These are phyloP conservation scores for Leptoteleia sp. DNA, from an alignment of 1,140 invertebrate species.

Conservation along the genomic window DNA sequence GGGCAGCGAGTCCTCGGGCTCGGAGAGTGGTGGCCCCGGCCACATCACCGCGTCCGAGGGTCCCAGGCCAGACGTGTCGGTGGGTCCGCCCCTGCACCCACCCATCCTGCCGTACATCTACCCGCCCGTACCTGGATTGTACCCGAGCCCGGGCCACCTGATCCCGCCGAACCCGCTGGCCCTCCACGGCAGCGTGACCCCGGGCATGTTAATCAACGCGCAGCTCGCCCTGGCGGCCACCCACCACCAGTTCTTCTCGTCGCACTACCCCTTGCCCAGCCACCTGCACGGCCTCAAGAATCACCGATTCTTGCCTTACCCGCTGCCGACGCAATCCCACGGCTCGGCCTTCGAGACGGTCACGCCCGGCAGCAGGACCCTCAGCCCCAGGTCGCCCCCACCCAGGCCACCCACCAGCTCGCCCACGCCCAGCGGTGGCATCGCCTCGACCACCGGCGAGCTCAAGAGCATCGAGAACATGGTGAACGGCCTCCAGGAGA, in stretches of 20 bases:
- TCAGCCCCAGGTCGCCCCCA: slow-evolving; percentile 86
- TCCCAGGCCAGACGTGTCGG: slow-evolving; percentile 91
- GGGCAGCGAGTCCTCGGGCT: slow-evolving; percentile 80
- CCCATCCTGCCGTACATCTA: slow-evolving; percentile 94
- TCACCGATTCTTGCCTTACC: slow-evolving; percentile 92
- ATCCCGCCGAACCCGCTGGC: slow-evolving; percentile 85
- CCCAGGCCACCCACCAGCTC: slow-evolving; percentile 82
- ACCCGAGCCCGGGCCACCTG: slow-evolving; percentile 86
- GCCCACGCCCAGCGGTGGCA: slow-evolving; percentile 82
- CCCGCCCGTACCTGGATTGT: slow-evolving; percentile 88
- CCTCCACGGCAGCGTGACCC: slow-evolving; percentile 85
- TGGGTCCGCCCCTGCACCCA: slow-evolving; percentile 93
- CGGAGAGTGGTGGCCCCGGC: slow-evolving; percentile 78
- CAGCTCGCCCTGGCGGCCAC: slow-evolving; percentile 89
- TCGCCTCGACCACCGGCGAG: slow-evolving; percentile 84
- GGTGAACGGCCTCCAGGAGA: slow-evolving; percentile 95
- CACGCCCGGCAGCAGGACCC: slow-evolving; percentile 85
- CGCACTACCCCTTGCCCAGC: slow-evolving; percentile 83
- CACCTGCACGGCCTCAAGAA: slow-evolving; percentile 82
- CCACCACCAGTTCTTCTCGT: slow-evolving; percentile 87
- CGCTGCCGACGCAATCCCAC: slow-evolving; percentile 85
- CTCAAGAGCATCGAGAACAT: slow-evolving; percentile 98
- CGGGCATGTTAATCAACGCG: slow-evolving; percentile 90
- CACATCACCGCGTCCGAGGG: slow-evolving; percentile 83
- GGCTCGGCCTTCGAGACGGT: slow-evolving; percentile 93